phyloP scores from a whole-genome alignment of 2,888 invertebrate genomes.

The Hecatera dysodea region DNA sequence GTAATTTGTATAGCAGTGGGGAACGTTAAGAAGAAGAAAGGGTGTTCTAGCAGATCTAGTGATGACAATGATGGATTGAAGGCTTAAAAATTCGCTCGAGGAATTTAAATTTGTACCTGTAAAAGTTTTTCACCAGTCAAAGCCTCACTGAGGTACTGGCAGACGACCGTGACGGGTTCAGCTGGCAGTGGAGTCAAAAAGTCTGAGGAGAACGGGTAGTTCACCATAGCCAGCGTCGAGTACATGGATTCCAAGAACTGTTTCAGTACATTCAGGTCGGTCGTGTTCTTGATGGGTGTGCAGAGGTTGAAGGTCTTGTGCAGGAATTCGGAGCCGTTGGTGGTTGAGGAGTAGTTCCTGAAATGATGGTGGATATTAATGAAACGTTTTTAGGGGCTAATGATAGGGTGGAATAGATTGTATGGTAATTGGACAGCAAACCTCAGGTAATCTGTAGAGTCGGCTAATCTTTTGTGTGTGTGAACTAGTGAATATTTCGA shows the following conservation, averaged over 20 bases:
- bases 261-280: conserved; percentile 87
- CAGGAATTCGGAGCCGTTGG: conserved; percentile 93
- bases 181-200: conserved; percentile 96
- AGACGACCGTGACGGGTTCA: conserved; percentile 94
- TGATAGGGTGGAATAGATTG: background rate
- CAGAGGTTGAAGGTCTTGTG: conserved; percentile 95
- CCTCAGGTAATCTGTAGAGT: background rate
- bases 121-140: conserved; percentile 89
- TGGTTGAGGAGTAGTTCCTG: conserved; percentile 89
- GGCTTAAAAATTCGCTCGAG: background rate
- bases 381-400: background rate
- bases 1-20: too few relatives aligned
- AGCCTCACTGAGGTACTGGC: conserved; percentile 88
- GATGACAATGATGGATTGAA: background rate
- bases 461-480: too few relatives aligned
- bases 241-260: conserved; percentile 94
- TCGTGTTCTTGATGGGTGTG: conserved; percentile 90
- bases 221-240: conserved; percentile 97
- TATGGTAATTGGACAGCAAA: background rate
- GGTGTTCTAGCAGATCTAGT: too few relatives aligned
- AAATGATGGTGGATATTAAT: conserved; percentile 36
- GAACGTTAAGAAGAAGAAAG: too few relatives aligned
- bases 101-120: conserved; percentile 71
- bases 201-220: conserved; percentile 97
- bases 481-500: too few relatives aligned